phyloP scores from a whole-genome alignment of 2,888 invertebrate species.

The Andrena camellia region DNA sequence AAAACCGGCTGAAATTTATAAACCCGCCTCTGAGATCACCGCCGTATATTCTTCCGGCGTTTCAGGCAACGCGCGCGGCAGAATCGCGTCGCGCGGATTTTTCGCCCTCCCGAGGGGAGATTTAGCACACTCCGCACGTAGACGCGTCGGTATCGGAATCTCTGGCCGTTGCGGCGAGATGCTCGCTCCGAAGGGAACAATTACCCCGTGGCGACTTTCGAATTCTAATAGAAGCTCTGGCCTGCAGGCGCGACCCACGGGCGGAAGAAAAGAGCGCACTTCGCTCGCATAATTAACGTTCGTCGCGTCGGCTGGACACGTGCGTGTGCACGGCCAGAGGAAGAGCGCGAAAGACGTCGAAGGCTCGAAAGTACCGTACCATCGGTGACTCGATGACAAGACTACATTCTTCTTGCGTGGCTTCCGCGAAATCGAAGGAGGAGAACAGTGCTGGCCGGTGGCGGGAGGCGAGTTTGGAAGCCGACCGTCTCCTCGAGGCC shows the following conservation, averaged over 20 bases:
- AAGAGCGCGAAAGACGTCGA: slow-evolving; percentile 50
- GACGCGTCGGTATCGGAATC: neutral
- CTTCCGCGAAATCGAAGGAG: slow-evolving; percentile 63
- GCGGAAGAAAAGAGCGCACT: slow-evolving; percentile 46
- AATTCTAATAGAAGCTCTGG: neutral
- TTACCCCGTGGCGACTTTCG: neutral
- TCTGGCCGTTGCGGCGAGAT: neutral
- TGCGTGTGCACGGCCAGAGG: slow-evolving; percentile 36
- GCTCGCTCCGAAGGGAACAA: neutral
- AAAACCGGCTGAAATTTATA: slow-evolving; percentile 31
- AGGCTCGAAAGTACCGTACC: slow-evolving; percentile 78
- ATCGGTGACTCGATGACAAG: slow-evolving; percentile 79
- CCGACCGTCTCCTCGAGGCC: slow-evolving; percentile 12
- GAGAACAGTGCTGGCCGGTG: slow-evolving; percentile 12
- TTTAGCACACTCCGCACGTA: slow-evolving; percentile 14
- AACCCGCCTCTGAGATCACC: slow-evolving; percentile 11
- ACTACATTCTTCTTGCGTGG: slow-evolving; percentile 79
- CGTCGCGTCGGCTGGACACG: slow-evolving; percentile 55
- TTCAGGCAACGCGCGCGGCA: neutral
- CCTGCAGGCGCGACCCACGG: slow-evolving; percentile 1
- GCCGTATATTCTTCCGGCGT: slow-evolving; percentile 18
- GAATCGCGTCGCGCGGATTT: neutral
- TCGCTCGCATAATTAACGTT: slow-evolving; percentile 59
- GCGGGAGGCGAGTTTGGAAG: slow-evolving; percentile 1
- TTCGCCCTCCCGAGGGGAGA: neutral